Evolutionary conservation across 2,797 vertebrate species (phyloP).

Genomic region (Tadarida brasiliensis): DNA sequence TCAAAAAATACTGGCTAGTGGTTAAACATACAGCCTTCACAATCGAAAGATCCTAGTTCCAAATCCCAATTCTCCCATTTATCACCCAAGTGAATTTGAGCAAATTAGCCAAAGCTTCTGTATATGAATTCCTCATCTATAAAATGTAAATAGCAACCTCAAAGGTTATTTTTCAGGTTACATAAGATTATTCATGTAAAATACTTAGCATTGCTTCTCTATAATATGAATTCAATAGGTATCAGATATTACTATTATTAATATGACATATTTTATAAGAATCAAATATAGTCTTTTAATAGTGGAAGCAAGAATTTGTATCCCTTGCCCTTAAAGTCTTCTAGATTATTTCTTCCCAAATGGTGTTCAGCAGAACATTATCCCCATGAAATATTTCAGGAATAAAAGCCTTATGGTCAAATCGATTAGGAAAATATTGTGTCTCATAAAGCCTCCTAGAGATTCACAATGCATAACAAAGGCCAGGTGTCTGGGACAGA

Average conservation of each 20-base stretch:
- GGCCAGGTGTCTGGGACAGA: background rate
- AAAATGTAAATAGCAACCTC: slow-evolving; percentile 56
- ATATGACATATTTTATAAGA: slow-evolving; percentile 57
- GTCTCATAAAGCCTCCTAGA: slow-evolving; percentile 34
- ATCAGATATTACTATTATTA: slow-evolving; percentile 55
- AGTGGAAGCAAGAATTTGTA: slow-evolving; percentile 45
- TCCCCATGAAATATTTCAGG: slow-evolving; percentile 24
- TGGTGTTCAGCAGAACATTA: slow-evolving; percentile 43
- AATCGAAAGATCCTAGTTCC: slow-evolving; percentile 61
- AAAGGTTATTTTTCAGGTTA: slow-evolving; percentile 36
- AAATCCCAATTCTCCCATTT: slow-evolving; percentile 9
- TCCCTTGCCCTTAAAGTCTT: slow-evolving; percentile 44
- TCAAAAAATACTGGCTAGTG: slow-evolving; percentile 9
- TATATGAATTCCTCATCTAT: slow-evolving; percentile 2
- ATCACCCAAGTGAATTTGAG: background rate
- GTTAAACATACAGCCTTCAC: slow-evolving; percentile 20
- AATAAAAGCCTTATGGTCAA: slow-evolving; percentile 36
- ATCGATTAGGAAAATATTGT: slow-evolving; percentile 20
- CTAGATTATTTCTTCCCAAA: slow-evolving; percentile 14
- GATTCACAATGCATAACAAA: background rate
- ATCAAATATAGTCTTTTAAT: slow-evolving; percentile 48
- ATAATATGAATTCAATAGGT: slow-evolving; percentile 63
- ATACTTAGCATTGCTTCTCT: slow-evolving; percentile 47
- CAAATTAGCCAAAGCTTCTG: slow-evolving; percentile 17
- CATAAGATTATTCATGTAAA: slow-evolving; percentile 55